Conservation (phyloP, 2,888 invertebrate species). For the Dasysyrphus tricinctus region DNA sequence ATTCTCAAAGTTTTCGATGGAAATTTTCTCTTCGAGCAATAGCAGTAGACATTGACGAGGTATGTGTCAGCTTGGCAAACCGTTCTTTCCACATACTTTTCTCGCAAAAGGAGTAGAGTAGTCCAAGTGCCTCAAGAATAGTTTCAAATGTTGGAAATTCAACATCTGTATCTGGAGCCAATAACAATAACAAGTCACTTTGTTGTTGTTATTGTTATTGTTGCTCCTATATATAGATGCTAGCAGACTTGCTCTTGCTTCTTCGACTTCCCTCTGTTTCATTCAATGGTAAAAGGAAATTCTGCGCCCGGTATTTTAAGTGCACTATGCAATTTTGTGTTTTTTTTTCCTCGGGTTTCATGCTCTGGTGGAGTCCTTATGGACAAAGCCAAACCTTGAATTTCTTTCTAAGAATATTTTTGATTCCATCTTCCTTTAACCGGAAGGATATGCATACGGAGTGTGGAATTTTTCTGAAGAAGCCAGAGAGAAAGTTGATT, state of each 20-base stretch:
- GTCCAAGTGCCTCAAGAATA: slow-evolving; percentile 36
- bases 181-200: slow-evolving; percentile 69
- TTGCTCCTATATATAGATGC: neutral
- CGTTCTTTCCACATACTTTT: slow-evolving; percentile 16
- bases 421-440: slow-evolving; percentile 49
- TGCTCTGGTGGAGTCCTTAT: slow-evolving; percentile 19
- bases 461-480: slow-evolving; percentile 33
- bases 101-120: neutral
- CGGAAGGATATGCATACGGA: slow-evolving; percentile 62
- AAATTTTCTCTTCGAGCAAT: slow-evolving; percentile 28
- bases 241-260: neutral
- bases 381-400: slow-evolving; percentile 37
- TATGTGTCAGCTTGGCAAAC: slow-evolving; percentile 57
- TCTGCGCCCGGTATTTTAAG: slow-evolving; percentile 33
- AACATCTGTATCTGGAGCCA: slow-evolving; percentile 69
- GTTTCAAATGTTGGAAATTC: slow-evolving; percentile 52
- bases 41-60: slow-evolving; percentile 49
- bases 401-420: slow-evolving; percentile 49
- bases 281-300: slow-evolving; percentile 8
- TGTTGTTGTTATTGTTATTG: neutral
- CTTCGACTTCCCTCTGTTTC: neutral
- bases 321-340: slow-evolving; percentile 58
- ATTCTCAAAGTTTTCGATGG: slow-evolving; percentile 22
- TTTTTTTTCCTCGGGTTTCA: slow-evolving; percentile 43
- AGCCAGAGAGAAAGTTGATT: slow-evolving; percentile 34